These are phyloP conservation scores for Meleagris gallopavo DNA, from an alignment of 2,113 vertebrate genomes.

Conservation along the genomic window DNA sequence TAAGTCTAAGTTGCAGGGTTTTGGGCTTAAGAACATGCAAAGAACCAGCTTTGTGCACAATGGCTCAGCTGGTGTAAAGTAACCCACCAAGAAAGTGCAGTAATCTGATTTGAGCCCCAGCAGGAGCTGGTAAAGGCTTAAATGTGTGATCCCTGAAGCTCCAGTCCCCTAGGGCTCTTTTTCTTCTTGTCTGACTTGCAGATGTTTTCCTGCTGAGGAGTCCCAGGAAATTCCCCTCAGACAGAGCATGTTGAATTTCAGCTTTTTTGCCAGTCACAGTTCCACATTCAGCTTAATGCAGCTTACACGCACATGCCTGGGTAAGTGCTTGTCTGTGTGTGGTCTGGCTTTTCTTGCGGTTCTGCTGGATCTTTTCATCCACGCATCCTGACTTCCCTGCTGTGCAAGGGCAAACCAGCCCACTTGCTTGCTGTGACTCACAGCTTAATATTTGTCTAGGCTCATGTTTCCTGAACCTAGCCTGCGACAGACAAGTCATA, in stretches of 20 bases:
- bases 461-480: neutral
- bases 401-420: neutral
- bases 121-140: neutral
- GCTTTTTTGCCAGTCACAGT: neutral
- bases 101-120: rapidly evolving
- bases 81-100: neutral
- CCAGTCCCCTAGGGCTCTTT: neutral
- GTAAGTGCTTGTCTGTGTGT: neutral
- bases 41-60: neutral
- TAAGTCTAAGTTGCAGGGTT: rapidly evolving
- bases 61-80: rapidly evolving
- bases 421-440: no score
- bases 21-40: neutral
- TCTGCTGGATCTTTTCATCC: neutral
- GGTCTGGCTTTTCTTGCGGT: neutral
- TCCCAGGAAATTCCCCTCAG: rapidly evolving
- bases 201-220: neutral
- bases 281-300: neutral
- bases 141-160: rapidly evolving
- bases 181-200: neutral
- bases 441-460: neutral
- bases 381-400: neutral
- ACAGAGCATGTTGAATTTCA: neutral
- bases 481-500: neutral
- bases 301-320: neutral